A percentile compares a stretch with the other conserved stretches of the same genome.
These are phyloP conservation scores for Syrmaticus mikado DNA, from an alignment of 2,113 vertebrate species.

Conservation along the genomic window DNA sequence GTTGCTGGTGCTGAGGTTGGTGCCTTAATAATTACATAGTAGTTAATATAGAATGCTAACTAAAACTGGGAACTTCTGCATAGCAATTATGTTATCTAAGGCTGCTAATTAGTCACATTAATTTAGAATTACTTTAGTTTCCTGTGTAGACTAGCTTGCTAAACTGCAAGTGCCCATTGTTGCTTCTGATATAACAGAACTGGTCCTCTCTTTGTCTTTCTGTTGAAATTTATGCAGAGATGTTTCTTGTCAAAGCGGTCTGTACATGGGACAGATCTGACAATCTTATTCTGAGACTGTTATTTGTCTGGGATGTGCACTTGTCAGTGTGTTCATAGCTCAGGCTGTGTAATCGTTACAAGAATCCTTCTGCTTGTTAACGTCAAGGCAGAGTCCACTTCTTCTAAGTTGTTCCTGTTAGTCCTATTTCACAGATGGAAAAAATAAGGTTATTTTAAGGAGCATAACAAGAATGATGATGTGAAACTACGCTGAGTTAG, in stretches of 20 bases:
- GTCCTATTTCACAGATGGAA: background rate
- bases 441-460: background rate
- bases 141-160: slow-evolving; percentile 14
- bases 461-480: background rate
- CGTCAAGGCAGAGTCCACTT: background rate
- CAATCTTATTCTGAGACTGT: background rate
- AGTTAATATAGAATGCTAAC: slow-evolving; percentile 75
- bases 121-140: slow-evolving; percentile 52
- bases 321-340: background rate
- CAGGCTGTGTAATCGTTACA: background rate
- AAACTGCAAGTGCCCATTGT: slow-evolving; percentile 2
- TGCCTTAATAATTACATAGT: slow-evolving; percentile 83
- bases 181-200: background rate
- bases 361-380: background rate
- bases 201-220: background rate
- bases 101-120: slow-evolving; percentile 77
- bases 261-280: background rate
- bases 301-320: background rate
- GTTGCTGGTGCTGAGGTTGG: slow-evolving; percentile 66
- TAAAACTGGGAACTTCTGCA: slow-evolving; percentile 76
- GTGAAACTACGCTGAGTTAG: background rate
- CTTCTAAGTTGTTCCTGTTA: background rate
- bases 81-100: slow-evolving; percentile 79
- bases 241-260: background rate
- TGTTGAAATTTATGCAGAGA: background rate